Conservation (phyloP, 2,888 invertebrate species). For the Onthophagus sagittarius region DNA sequence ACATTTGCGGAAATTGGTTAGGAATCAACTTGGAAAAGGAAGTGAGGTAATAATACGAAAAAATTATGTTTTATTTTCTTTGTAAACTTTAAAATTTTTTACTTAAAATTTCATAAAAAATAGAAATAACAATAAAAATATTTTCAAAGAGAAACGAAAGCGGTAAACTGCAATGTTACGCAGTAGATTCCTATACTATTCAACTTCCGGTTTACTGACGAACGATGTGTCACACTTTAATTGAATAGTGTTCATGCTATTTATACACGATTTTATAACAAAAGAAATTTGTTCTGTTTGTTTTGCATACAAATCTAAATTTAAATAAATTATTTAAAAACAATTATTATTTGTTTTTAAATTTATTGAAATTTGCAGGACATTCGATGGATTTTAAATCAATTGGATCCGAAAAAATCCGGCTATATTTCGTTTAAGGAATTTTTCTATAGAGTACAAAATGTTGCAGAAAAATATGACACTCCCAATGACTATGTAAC, state of each 20-base stretch:
- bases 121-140: neutral
- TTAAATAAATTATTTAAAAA: too few species aligned
- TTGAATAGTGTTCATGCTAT: neutral
- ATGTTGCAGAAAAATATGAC: constrained; percentile 22
- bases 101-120: constrained; percentile 2
- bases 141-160: neutral
- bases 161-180: neutral
- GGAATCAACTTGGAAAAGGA: constrained; percentile 34
- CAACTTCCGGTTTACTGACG: neutral
- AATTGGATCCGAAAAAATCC: constrained; percentile 33
- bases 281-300: neutral
- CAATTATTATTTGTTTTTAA: neutral
- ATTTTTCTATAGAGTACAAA: constrained; percentile 35
- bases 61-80: constrained; percentile 15
- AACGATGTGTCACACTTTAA: neutral
- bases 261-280: neutral
- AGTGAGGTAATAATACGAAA: constrained; percentile 32
- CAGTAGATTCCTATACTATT: neutral
- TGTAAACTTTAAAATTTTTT: neutral
- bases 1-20: constrained; percentile 40
- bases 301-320: neutral
- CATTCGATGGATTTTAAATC: constrained; percentile 32
- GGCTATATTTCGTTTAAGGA: constrained; percentile 36
- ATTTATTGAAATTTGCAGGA: constrained; percentile 30
- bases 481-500: constrained; percentile 19